phyloP scores from a whole-genome alignment of 2,797 vertebrate species.

The Enteromius fasciolatus region DNA sequence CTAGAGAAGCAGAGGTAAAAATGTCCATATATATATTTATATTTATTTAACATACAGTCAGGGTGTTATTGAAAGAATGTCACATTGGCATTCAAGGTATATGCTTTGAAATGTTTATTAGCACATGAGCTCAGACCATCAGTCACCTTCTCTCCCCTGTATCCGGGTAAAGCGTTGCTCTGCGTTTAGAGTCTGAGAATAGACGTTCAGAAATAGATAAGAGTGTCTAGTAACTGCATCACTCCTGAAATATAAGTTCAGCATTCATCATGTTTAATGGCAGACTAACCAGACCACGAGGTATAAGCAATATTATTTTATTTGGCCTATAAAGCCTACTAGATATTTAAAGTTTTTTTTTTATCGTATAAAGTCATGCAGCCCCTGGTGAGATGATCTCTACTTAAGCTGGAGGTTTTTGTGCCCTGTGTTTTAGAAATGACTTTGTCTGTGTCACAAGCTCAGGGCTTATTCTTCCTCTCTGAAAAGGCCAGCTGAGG shows the following conservation, averaged over 20 bases:
- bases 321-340: neutral
- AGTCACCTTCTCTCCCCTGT: neutral
- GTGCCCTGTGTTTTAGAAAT: neutral
- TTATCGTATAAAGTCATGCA: neutral
- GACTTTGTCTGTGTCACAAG: constrained; percentile 4
- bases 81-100: neutral
- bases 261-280: neutral
- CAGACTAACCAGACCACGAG: neutral
- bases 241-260: constrained; percentile 20
- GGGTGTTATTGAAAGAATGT: neutral
- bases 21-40: neutral
- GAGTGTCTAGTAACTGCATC: constrained; percentile 10
- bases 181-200: constrained; percentile 8
- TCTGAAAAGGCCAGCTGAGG: constrained; percentile 74
- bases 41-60: neutral
- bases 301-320: neutral
- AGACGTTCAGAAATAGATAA: constrained; percentile 38
- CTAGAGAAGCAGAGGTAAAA: neutral
- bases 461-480: constrained; percentile 54
- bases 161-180: constrained; percentile 17
- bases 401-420: constrained; percentile 5
- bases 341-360: neutral
- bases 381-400: constrained; percentile 1
- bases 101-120: neutral
- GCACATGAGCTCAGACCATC: neutral